Evolutionary conservation across 2,797 vertebrate species (phyloP).

Genomic region (Danionella dracula): DNA sequence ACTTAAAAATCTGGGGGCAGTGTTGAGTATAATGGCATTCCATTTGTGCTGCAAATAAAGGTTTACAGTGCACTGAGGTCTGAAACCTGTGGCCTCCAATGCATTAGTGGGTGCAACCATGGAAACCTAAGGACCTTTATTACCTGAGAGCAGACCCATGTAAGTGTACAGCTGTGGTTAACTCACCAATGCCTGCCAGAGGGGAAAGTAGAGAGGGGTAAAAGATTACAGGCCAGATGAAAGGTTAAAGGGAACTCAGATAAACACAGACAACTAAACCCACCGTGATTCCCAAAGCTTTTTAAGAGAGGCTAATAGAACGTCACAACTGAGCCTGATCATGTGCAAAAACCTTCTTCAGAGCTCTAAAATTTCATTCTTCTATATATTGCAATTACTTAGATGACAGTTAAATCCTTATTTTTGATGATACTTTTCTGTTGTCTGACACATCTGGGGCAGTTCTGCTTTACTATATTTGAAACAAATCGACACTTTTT

Average conservation of each 20-base stretch:
- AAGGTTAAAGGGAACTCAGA: slow-evolving; percentile 19
- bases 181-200: slow-evolving; percentile 37
- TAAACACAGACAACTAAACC: slow-evolving; percentile 42
- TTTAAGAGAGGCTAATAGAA: slow-evolving; percentile 13
- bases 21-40: slow-evolving; percentile 19
- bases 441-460: no score
- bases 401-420: no score
- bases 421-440: no score
- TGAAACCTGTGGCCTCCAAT: slow-evolving; percentile 23
- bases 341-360: neutral
- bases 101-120: slow-evolving; percentile 38
- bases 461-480: no score
- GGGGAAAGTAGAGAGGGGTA: slow-evolving; percentile 30
- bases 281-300: slow-evolving; percentile 33
- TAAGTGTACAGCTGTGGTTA: slow-evolving; percentile 42
- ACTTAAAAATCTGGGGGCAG: neutral
- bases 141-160: slow-evolving; percentile 17
- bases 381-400: no score
- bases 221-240: slow-evolving; percentile 37
- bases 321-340: slow-evolving; percentile 1
- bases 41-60: slow-evolving; percentile 7
- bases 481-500: no score
- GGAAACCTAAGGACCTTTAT: slow-evolving; percentile 35
- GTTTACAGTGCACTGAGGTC: slow-evolving; percentile 19
- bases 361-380: slow-evolving; percentile 22